Conservation (phyloP, 2,888 invertebrate species). For the Melanostoma scalare region DNA sequence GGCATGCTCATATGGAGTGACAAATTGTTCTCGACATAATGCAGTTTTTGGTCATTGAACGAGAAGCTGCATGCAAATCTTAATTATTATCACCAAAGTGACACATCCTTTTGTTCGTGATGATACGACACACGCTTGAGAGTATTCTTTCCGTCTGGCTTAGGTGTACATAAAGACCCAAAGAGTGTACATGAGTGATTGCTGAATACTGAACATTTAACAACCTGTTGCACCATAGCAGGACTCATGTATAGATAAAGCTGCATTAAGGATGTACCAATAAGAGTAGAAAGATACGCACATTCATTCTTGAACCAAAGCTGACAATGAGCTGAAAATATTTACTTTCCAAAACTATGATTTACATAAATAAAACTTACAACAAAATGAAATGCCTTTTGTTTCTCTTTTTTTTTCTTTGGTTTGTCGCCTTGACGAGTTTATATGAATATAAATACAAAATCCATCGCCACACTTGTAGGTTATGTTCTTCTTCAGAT, state of each 20-base stretch:
- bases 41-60: conserved; percentile 72
- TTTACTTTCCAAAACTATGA: conserved; percentile 21
- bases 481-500: conserved; percentile 48
- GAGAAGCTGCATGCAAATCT: conserved; percentile 39
- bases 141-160: conserved; percentile 9
- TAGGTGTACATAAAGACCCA: background rate
- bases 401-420: background rate
- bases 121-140: conserved; percentile 9
- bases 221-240: too few relatives aligned
- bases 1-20: conserved; percentile 48
- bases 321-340: background rate
- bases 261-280: conserved; percentile 7
- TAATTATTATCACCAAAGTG: conserved; percentile 51
- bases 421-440: too few relatives aligned
- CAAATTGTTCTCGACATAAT: conserved; percentile 68
- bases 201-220: too few relatives aligned
- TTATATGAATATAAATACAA: conserved; percentile 9
- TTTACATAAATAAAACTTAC: conserved; percentile 8
- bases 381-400: conserved; percentile 23
- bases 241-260: background rate
- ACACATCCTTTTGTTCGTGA: conserved; percentile 32
- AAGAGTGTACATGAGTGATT: background rate
- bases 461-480: conserved; percentile 56
- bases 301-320: background rate
- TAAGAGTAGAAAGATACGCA: background rate